These are phyloP conservation scores for Microtus californicus DNA, from an alignment of 2,797 vertebrate species.

Conservation along the genomic window DNA sequence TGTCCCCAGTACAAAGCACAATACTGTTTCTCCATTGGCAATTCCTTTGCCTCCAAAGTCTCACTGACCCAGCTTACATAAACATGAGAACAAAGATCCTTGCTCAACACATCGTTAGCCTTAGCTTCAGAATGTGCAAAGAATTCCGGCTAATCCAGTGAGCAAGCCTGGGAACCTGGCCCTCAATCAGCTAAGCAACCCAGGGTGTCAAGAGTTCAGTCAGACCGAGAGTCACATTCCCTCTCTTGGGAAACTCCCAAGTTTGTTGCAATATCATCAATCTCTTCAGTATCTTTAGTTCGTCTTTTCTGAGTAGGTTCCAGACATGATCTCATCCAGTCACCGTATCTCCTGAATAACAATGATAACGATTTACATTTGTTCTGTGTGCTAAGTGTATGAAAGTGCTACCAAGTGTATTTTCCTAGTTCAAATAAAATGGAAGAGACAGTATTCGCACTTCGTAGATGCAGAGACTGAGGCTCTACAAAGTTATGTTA, in stretches of 20 bases:
- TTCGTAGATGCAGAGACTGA: slow-evolving; percentile 28
- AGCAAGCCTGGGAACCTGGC: slow-evolving; percentile 72
- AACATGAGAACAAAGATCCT: slow-evolving; percentile 66
- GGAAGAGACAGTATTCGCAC: neutral
- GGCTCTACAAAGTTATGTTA: neutral
- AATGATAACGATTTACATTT: slow-evolving; percentile 68
- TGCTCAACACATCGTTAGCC: slow-evolving; percentile 45
- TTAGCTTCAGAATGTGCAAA: slow-evolving; percentile 68
- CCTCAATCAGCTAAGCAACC: slow-evolving; percentile 20
- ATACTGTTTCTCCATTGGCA: slow-evolving; percentile 12
- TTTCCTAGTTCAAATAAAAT: slow-evolving; percentile 35
- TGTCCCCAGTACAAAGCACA: neutral
- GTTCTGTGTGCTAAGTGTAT: slow-evolving; percentile 20
- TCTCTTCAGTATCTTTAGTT: slow-evolving; percentile 61
- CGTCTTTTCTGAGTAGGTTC: slow-evolving; percentile 66
- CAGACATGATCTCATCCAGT: slow-evolving; percentile 74
- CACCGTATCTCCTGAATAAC: slow-evolving; percentile 15
- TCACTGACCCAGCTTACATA: slow-evolving; percentile 35
- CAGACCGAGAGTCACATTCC: slow-evolving; percentile 44
- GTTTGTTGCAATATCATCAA: slow-evolving; percentile 59
- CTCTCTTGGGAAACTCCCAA: slow-evolving; percentile 66
- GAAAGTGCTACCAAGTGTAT: slow-evolving; percentile 1
- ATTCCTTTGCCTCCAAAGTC: neutral
- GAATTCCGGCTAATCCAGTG: slow-evolving; percentile 35
- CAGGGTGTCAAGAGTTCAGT: slow-evolving; percentile 57